These are phyloP conservation scores for Antrozous pallidus DNA, from an alignment of 2,797 vertebrate species.

Conservation along the genomic window DNA sequence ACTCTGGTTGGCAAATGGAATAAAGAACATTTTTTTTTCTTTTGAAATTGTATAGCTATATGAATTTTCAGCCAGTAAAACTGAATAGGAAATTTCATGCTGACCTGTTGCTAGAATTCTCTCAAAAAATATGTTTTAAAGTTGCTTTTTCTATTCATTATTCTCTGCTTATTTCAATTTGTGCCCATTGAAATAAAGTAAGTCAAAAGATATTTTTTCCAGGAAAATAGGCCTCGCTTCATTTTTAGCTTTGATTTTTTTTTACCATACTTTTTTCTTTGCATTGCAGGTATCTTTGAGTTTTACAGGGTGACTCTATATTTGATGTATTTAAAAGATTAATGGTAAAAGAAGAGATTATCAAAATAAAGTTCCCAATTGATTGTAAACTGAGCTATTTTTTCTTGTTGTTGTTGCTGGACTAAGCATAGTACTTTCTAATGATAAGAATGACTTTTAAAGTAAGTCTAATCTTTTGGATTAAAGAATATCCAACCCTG, in stretches of 20 bases:
- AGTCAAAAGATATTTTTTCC: not conserved
- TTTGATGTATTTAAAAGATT: constrained; percentile 4
- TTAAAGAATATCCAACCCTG: not conserved
- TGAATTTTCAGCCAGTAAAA: constrained; percentile 61
- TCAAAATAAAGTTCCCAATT: not conserved
- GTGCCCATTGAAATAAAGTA: not conserved
- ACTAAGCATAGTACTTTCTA: not conserved
- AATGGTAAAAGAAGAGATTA: not conserved
- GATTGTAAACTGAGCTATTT: not conserved
- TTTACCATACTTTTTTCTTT: not conserved
- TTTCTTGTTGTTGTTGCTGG: not conserved
- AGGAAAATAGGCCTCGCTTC: not conserved
- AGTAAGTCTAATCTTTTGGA: not conserved
- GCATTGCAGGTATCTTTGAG: not conserved
- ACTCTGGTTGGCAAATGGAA: constrained; percentile 84
- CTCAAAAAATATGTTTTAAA: constrained; percentile 41
- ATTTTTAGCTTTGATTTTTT: not conserved
- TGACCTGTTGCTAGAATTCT: constrained; percentile 66
- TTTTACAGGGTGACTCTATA: not conserved
- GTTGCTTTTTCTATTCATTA: constrained; percentile 16
- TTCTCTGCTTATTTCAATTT: constrained; percentile 2
- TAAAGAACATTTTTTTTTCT: constrained; percentile 62
- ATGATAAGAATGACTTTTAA: not conserved
- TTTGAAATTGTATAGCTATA: constrained; percentile 42
- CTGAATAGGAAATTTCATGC: constrained; percentile 11